Conservation (phyloP, 2,113 vertebrate species). For the Orcinus orca region DNA sequence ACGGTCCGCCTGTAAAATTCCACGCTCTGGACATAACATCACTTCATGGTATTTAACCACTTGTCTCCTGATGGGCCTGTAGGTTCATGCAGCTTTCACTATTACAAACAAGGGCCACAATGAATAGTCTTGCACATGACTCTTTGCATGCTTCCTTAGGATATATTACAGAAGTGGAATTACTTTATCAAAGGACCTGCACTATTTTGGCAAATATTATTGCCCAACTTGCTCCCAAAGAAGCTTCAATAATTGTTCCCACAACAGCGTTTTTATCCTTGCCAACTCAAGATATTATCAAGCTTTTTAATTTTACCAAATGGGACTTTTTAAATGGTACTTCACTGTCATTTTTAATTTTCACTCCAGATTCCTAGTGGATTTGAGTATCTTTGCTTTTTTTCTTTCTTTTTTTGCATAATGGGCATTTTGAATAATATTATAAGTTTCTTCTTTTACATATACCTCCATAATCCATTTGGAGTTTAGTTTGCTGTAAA, state of each 20-base stretch:
- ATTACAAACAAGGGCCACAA: not conserved
- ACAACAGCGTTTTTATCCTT: not conserved
- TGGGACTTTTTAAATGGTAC: not conserved
- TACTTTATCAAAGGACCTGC: not conserved
- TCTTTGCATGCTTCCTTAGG: not conserved
- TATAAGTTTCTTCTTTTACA: not conserved
- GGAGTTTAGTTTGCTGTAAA: not conserved
- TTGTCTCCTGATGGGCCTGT: not conserved
- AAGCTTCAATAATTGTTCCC: not conserved
- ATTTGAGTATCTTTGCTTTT: not conserved
- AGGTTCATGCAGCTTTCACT: not conserved
- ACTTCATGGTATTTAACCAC: not conserved
- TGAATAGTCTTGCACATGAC: not conserved
- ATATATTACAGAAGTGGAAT: not conserved
- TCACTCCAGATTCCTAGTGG: not conserved
- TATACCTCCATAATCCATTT: not conserved
- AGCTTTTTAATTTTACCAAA: not conserved
- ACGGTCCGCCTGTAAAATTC: not conserved
- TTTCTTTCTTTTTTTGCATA: not conserved
- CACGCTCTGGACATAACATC: not conserved
- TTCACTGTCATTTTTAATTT: constrained; percentile 7
- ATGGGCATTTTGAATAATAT: not conserved
- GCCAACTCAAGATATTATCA: not conserved
- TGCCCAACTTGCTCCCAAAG: not conserved
- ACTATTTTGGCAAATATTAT: not conserved